Base-by-base conservation (phyloP, 1,140 invertebrate genomes). In the Diuraphis noxia region DNA sequence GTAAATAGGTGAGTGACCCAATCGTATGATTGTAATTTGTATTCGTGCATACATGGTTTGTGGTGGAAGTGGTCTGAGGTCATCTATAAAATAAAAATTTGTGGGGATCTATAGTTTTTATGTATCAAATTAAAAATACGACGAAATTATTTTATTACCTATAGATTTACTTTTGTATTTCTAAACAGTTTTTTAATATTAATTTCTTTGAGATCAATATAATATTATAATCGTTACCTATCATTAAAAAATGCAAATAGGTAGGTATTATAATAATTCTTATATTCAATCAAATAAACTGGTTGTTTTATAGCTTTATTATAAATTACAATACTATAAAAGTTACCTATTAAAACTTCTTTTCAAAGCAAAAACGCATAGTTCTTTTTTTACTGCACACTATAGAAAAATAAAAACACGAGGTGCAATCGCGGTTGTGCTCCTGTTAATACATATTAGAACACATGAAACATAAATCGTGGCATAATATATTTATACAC, bases 1-100 rank as follows among this genome's bases (percentile, higher is more conserved):
- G 49, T 56, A 19, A 56, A 87, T 87, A 87, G 46, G 49, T 25
- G 85, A 87, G 49, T 87, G 49, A 87, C 49, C 85, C 36, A 87
- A 85, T 40, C 85, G 56, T 13, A 13, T 87, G 85, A 56, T 52
- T 87, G 34, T 81, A 36, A 72, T 72, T 72, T 84, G 25, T 86
- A 38, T 87, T 87, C 85, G 23, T 56, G 23, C 8, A 9, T 30
- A 25, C 49, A 30, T 52, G 19, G 38, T 10, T 56, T 56, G 43
- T 36, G 36, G 85, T 43, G 25, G 85, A 38, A 30, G 49, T 87
- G 56, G n/a, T 72, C 56, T 72, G 49, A 87, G 49, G 46, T 49
- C 46, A 52, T 87, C 85, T 87, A 56, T 17, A 40, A 56, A 56
- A 43, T 56, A 87, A 49, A 36, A 52, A n/a, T 52, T n/a, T 10